phyloP scores from a whole-genome alignment of 2,888 invertebrate species.

The Hyposoter dolosus region DNA sequence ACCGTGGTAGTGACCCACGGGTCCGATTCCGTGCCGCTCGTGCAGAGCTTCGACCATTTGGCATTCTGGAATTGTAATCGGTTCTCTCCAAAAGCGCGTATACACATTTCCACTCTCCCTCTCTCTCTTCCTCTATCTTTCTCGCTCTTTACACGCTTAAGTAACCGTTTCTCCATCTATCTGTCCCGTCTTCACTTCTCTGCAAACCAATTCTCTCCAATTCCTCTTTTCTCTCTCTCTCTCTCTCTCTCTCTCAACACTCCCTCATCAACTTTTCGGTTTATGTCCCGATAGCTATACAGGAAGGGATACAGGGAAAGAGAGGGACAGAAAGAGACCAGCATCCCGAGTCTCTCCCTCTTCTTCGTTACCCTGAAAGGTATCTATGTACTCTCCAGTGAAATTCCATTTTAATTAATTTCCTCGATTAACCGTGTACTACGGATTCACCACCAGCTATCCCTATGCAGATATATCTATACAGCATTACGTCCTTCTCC shows the following conservation, averaged over 20 bases:
- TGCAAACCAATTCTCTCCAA: slow-evolving; percentile 8
- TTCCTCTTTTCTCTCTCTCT: not conserved
- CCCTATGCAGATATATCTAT: slow-evolving; percentile 1
- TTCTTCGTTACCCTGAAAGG: slow-evolving; percentile 47
- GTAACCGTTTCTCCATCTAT: slow-evolving; percentile 39
- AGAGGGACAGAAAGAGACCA: not conserved
- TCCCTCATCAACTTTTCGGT: not conserved
- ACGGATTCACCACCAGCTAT: slow-evolving; percentile 59
- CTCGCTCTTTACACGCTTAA: slow-evolving; percentile 20
- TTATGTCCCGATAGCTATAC: slow-evolving; percentile 1
- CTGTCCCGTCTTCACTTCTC: slow-evolving; percentile 36
- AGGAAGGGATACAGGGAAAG: not conserved
- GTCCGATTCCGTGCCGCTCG: slow-evolving; percentile 71
- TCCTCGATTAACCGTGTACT: slow-evolving; percentile 71
- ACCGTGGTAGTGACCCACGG: slow-evolving; percentile 70
- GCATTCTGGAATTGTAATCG: slow-evolving; percentile 83
- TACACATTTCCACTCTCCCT: slow-evolving; percentile 36
- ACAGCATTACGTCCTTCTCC: slow-evolving; percentile 9
- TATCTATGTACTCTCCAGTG: slow-evolving; percentile 61
- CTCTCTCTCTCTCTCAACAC: slow-evolving; percentile 17
- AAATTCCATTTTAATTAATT: slow-evolving; percentile 83
- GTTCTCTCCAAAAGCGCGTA: slow-evolving; percentile 69
- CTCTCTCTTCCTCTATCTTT: not conserved
- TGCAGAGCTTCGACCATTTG: slow-evolving; percentile 74
- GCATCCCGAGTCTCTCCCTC: slow-evolving; percentile 18